Conservation (phyloP, 2,888 invertebrate species). For the Athrips mouffetella region DNA sequence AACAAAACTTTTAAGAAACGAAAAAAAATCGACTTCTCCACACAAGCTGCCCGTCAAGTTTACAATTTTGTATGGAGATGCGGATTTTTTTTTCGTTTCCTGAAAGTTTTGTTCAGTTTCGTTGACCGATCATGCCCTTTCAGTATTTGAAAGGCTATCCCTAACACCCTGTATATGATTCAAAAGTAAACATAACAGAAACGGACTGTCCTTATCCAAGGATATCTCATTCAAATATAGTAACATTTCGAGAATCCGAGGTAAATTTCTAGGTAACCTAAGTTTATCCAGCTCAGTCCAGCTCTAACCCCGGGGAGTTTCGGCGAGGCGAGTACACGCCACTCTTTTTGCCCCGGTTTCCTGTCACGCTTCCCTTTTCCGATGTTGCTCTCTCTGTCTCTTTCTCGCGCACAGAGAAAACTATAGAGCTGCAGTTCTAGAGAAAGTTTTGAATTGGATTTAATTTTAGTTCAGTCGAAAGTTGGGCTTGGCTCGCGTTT, state of each 20-base stretch:
- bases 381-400: constrained; percentile 32
- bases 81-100: no score
- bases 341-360: constrained; percentile 60
- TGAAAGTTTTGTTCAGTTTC: no score
- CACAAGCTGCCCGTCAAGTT: no score
- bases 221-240: neutral
- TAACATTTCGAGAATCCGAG: neutral
- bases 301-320: constrained; percentile 43
- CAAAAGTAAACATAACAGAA: no score
- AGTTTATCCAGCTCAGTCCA: constrained; percentile 25
- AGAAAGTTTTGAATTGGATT: constrained; percentile 10
- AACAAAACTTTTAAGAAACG: no score
- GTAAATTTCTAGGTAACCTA: constrained; percentile 1
- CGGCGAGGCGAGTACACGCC: constrained; percentile 49
- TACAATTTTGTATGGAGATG: no score
- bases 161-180: no score
- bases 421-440: constrained; percentile 26
- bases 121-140: no score
- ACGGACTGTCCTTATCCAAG: neutral
- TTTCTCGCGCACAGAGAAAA: constrained; percentile 30
- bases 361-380: constrained; percentile 62
- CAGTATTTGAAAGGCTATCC: no score
- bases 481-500: neutral
- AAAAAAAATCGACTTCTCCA: no score
- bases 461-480: constrained; percentile 1